Conservation (phyloP, 2,113 vertebrate species). For the Coracopsis vasa region DNA sequence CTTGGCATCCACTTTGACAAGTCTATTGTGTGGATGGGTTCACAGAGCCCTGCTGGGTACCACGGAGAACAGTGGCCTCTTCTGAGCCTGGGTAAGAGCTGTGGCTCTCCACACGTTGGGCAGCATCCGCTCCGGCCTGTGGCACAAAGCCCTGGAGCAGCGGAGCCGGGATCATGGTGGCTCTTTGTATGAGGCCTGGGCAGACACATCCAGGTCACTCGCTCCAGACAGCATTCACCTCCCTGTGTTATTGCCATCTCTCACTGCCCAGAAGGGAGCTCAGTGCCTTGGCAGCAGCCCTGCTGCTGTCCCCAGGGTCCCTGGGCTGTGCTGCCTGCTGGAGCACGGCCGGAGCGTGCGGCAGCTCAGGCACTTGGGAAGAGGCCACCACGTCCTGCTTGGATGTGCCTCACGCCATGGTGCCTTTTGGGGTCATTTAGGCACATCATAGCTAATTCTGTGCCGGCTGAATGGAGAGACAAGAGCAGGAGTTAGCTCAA, state of each 20-base stretch:
- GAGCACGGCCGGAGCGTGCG: slow-evolving; percentile 2
- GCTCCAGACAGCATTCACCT: slow-evolving; percentile 36
- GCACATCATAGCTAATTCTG: neutral
- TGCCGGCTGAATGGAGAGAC: neutral
- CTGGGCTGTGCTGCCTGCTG: neutral
- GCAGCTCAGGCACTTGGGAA: slow-evolving; percentile 40
- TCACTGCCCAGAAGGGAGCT: neutral
- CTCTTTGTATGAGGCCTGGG: slow-evolving; percentile 25
- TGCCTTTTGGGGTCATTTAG: slow-evolving; percentile 15
- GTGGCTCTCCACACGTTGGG: neutral
- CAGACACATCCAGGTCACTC: slow-evolving; percentile 46
- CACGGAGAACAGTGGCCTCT: neutral
- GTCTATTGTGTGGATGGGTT: neutral
- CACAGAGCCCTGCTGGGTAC: rapidly evolving
- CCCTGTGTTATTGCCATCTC: neutral
- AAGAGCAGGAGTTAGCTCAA: neutral
- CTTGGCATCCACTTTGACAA: slow-evolving; percentile 17
- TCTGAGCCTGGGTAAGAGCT: neutral
- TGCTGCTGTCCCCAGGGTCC: neutral
- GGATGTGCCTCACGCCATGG: neutral
- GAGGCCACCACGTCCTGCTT: neutral
- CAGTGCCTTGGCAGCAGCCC: neutral
- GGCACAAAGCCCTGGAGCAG: neutral
- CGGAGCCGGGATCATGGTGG: neutral
- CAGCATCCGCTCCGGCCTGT: neutral